Percentiles rank a stretch among this genome's conserved stretches.
Evolutionary conservation across 53 echinoderm and acorn worm genomes (phyloP).

Genomic region (Holothuria leucospilota): DNA sequence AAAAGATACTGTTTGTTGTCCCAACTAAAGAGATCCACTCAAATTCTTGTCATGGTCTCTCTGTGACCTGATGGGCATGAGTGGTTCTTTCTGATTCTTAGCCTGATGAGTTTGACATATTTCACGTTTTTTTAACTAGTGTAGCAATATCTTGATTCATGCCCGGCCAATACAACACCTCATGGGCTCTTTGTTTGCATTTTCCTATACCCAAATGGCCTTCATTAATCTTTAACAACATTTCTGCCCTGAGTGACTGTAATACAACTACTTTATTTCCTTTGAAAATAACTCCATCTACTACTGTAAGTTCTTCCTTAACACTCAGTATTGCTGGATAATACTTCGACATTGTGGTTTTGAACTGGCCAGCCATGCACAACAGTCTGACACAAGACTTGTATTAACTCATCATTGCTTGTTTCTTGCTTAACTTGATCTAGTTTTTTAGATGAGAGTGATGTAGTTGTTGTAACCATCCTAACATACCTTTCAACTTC

Average conservation of each 20-base stretch:
- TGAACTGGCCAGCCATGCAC: not conserved
- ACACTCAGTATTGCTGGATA: constrained; percentile 12
- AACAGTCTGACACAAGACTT: not conserved
- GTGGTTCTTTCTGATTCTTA: constrained; percentile 32
- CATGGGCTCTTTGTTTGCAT: too few relatives aligned
- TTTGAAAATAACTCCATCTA: constrained; percentile 11
- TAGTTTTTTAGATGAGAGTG: not conserved
- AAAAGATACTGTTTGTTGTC: constrained; percentile 19
- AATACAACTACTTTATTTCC: constrained; percentile 26
- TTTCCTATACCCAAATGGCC: too few relatives aligned
- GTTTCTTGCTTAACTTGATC: not conserved
- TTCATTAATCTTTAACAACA: too few relatives aligned
- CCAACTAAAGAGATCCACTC: constrained; percentile 50
- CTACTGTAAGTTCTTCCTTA: constrained; percentile 24
- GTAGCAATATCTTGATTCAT: constrained; percentile 45
- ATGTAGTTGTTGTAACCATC: not conserved
- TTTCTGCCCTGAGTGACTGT: too few relatives aligned
- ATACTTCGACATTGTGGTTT: not conserved
- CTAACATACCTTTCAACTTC: too few relatives aligned
- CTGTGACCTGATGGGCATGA: constrained; percentile 50
- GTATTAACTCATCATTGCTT: not conserved
- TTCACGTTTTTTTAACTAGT: constrained; percentile 22
- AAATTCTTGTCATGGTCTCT: constrained; percentile 60
- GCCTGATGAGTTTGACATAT: constrained; percentile 18
- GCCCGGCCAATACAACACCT: too few relatives aligned